A percentile compares a stretch with the other conserved stretches of the same genome.
These are phyloP conservation scores for Benthosema pterotum DNA, from an alignment of 2,797 vertebrate genomes.

Conservation along the genomic window DNA sequence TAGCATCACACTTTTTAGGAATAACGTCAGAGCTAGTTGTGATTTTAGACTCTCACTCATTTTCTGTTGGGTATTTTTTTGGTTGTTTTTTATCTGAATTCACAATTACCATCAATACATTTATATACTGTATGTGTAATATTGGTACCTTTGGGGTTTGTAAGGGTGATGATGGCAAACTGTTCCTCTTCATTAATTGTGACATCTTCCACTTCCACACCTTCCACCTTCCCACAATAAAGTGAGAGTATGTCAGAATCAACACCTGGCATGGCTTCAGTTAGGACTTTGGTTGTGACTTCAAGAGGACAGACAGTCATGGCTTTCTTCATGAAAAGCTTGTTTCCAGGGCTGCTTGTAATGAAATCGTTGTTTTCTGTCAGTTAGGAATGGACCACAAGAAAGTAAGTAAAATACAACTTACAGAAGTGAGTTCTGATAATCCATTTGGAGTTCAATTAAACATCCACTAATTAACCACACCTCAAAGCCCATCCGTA, in stretches of 20 bases:
- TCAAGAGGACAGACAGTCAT: conserved; percentile 67
- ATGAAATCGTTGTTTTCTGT: conserved; percentile 70
- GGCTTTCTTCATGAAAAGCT: conserved; percentile 51
- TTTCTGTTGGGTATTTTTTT: too few species aligned
- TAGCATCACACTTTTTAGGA: too few species aligned
- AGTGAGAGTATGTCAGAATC: conserved; percentile 55
- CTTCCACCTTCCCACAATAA: conserved; percentile 67
- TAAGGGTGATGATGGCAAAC: conserved; percentile 70
- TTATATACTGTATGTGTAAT: too few species aligned
- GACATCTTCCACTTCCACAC: conserved; percentile 49
- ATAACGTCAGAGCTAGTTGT: too few species aligned
- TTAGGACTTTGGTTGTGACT: conserved; percentile 52
- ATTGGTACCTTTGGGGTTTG: conserved; percentile 57
- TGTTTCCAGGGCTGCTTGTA: conserved; percentile 55
- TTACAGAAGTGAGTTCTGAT: neutral
- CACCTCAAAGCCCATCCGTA: too few species aligned
- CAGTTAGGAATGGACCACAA: conserved; percentile 7
- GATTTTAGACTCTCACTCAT: too few species aligned
- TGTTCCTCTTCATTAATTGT: conserved; percentile 47
- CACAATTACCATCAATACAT: too few species aligned
- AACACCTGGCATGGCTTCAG: conserved; percentile 51
- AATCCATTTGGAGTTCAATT: too few species aligned
- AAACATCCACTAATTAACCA: too few species aligned
- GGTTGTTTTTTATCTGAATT: too few species aligned
- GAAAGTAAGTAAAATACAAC: neutral